phyloP scores from a whole-genome alignment of 2,888 invertebrate species.

The Volucella inanis region DNA sequence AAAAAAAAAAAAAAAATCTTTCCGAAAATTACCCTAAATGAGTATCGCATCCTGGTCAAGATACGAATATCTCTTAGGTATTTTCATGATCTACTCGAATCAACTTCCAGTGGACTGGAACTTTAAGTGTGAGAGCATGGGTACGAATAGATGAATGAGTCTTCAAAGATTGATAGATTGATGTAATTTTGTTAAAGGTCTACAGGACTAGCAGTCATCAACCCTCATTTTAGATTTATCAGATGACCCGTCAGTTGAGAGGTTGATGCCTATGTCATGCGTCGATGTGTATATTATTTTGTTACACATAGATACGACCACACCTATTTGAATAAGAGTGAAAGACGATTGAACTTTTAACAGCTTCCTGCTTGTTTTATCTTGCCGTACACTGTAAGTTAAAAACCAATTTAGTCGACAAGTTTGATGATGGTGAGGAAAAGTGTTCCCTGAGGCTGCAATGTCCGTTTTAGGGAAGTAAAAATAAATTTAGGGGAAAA shows the following conservation, averaged over 20 bases:
- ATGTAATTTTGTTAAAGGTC: conserved; percentile 69
- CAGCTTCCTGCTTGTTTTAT: conserved; percentile 53
- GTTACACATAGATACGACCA: too few relatives aligned
- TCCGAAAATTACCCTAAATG: conserved; percentile 24
- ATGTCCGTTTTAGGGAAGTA: not conserved
- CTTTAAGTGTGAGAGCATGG: conserved; percentile 1
- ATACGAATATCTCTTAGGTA: conserved; percentile 21
- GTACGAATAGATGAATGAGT: conserved; percentile 39
- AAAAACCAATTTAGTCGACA: conserved; percentile 50
- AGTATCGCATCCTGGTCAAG: conserved; percentile 31
- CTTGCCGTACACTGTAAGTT: conserved; percentile 34
- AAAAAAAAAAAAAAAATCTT: conserved; percentile 1
- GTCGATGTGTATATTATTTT: not conserved
- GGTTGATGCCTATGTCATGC: conserved; percentile 43
- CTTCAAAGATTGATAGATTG: conserved; percentile 64
- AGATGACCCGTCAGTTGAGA: conserved; percentile 63
- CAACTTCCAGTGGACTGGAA: conserved; percentile 23
- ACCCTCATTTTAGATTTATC: conserved; percentile 38
- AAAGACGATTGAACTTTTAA: conserved; percentile 68
- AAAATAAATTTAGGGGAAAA: not conserved
- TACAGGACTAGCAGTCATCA: conserved; percentile 47
- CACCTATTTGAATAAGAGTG: not conserved
- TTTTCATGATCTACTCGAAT: not conserved
- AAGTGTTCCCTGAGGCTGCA: not conserved
- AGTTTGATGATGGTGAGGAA: conserved; percentile 6